Evolutionary conservation across 2,113 vertebrate genomes (phyloP).

Genomic region (Stegastes partitus): DNA sequence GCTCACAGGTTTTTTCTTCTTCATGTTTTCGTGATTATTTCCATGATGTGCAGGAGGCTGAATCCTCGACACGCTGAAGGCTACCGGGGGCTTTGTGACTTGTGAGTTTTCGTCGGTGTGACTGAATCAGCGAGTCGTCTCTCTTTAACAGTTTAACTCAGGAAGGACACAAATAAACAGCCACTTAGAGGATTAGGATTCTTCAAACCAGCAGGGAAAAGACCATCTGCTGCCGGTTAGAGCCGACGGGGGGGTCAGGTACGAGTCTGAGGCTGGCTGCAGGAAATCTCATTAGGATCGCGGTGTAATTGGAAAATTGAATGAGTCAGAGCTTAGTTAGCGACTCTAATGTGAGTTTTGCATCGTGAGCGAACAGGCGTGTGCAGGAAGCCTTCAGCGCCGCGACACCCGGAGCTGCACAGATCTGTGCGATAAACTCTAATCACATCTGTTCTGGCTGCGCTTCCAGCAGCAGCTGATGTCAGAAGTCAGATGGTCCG

Average conservation of each 20-base stretch:
- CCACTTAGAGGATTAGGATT: constrained; percentile 74
- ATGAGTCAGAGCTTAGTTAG: constrained; percentile 54
- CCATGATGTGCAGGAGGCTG: no score
- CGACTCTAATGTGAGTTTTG: constrained; percentile 50
- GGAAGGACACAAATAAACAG: constrained; percentile 75
- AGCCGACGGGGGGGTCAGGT: constrained; percentile 18
- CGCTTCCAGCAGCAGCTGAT: constrained; percentile 68
- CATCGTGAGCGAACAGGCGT: constrained; percentile 32
- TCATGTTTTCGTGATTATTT: no score
- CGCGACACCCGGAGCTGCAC: constrained; percentile 11
- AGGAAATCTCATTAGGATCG: constrained; percentile 65
- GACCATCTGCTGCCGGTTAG: constrained; percentile 75
- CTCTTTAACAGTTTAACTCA: constrained; percentile 70
- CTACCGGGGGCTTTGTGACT: no score
- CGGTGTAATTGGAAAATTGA: constrained; percentile 61
- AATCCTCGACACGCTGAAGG: no score
- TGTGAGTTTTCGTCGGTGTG: no score
- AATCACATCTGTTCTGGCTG: constrained; percentile 37
- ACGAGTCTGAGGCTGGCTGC: constrained; percentile 47
- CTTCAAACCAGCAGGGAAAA: constrained; percentile 53
- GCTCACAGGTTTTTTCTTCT: no score
- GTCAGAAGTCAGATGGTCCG: constrained; percentile 54
- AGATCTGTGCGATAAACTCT: not conserved
- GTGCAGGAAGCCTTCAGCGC: constrained; percentile 44
- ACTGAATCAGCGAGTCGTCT: constrained; percentile 10